A percentile compares a stretch with the other conserved stretches of the same genome.
Conservation (phyloP, 2,113 vertebrate species). For the Lonchura striata region DNA sequence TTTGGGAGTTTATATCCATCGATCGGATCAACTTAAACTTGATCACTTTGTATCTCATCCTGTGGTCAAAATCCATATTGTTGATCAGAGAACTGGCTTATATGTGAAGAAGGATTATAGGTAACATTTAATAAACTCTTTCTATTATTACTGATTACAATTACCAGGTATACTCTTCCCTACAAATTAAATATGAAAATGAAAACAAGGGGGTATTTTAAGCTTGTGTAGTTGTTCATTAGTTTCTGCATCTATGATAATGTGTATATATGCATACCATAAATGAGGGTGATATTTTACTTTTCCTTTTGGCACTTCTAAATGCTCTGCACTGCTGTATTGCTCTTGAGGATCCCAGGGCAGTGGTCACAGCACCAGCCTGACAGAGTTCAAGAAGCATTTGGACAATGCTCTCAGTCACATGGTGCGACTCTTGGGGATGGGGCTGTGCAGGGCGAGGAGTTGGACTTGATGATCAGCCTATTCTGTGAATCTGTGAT, state of each 20-base stretch:
- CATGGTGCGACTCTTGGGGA: not conserved
- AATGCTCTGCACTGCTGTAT: not conserved
- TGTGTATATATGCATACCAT: not conserved
- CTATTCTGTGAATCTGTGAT: not conserved
- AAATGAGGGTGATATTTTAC: not conserved
- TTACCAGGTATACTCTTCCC: not conserved
- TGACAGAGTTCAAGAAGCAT: not conserved
- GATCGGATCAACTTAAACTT: slow-evolving; percentile 87
- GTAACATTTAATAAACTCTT: slow-evolving; percentile 70
- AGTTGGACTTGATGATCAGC: not conserved
- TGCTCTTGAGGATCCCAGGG: rapidly evolving
- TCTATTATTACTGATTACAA: not conserved
- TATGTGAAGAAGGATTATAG: slow-evolving; percentile 90
- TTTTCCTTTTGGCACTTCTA: not conserved
- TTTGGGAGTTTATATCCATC: slow-evolving; percentile 88
- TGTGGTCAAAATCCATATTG: slow-evolving; percentile 91
- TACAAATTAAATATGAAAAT: not conserved
- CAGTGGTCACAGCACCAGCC: not conserved
- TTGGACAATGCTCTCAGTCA: not conserved
- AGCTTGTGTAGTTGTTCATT: rapidly evolving
- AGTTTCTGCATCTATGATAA: not conserved
- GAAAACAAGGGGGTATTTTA: not conserved
- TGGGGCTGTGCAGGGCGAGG: not conserved
- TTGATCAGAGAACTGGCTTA: slow-evolving; percentile 86
- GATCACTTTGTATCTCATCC: slow-evolving; percentile 87